These are phyloP conservation scores for Psylliodes chrysocephalus DNA, from an alignment of 2,888 invertebrate species.

Conservation along the genomic window DNA sequence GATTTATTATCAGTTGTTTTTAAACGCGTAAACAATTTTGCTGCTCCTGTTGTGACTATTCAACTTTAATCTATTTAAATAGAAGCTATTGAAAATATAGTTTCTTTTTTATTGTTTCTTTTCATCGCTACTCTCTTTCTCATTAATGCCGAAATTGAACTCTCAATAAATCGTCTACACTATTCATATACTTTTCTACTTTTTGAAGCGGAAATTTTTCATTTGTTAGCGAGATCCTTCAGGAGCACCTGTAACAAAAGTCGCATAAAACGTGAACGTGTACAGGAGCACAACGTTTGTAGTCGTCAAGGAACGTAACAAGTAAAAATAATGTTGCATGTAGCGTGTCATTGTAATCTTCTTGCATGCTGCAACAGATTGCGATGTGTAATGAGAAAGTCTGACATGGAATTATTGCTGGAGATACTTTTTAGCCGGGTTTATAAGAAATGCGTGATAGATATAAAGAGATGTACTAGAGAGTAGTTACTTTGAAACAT, in stretches of 20 bases:
- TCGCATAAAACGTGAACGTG: constrained; percentile 2
- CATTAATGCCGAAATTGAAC: too few relatives aligned
- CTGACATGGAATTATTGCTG: constrained; percentile 3
- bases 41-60: too few relatives aligned
- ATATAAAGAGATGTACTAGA: too few relatives aligned
- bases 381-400: constrained; percentile 11
- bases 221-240: constrained; percentile 7
- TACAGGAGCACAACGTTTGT: background rate
- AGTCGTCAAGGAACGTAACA: background rate
- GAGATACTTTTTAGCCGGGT: too few relatives aligned
- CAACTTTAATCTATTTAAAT: too few relatives aligned
- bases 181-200: background rate
- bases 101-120: too few relatives aligned
- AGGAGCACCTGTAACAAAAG: constrained; percentile 16
- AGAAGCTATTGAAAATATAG: too few relatives aligned
- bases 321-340: constrained; percentile 14
- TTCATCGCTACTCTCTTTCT: too few relatives aligned
- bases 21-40: too few relatives aligned
- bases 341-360: constrained; percentile 13
- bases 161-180: too few relatives aligned
- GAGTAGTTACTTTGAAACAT: background rate
- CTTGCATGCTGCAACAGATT: constrained; percentile 8
- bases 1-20: too few relatives aligned
- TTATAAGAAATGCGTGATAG: too few relatives aligned
- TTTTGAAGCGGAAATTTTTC: background rate